Conservation (phyloP, 2,888 invertebrate species). For the Disparrhopalites patrizii region DNA sequence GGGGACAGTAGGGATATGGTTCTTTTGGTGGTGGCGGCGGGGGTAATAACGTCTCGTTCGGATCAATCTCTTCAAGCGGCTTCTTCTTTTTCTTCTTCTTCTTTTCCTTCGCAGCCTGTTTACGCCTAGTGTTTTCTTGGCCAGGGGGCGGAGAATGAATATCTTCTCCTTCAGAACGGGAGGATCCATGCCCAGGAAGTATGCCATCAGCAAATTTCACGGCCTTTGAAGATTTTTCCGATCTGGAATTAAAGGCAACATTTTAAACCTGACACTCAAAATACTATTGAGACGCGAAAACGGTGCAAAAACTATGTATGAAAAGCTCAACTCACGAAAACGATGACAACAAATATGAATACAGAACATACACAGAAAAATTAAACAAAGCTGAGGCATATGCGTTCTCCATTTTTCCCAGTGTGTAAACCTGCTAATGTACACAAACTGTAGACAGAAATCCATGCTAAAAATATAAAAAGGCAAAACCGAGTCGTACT, state of each 20-base stretch:
- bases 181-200: constrained; percentile 56
- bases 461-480: constrained; percentile 2
- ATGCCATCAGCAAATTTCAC: constrained; percentile 63
- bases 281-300: too few species aligned
- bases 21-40: constrained; percentile 44
- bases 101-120: constrained; percentile 51
- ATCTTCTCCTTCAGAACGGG: constrained; percentile 55
- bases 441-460: too few species aligned
- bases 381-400: too few species aligned
- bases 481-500: constrained; percentile 49
- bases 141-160: constrained; percentile 58
- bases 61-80: constrained; percentile 21
- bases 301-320: too few species aligned
- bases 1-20: constrained; percentile 47
- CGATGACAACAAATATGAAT: too few species aligned
- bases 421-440: too few species aligned
- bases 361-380: too few species aligned
- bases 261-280: too few species aligned
- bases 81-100: constrained; percentile 57
- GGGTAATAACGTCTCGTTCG: constrained; percentile 15
- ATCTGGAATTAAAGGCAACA: too few species aligned
- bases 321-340: too few species aligned
- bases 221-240: constrained; percentile 13
- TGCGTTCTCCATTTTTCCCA: too few species aligned
- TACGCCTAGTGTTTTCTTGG: constrained; percentile 20